Percentiles rank a stretch among this genome's conserved stretches.
Evolutionary conservation across 2,113 vertebrate species (phyloP).

Genomic region (Oenanthe oenanthe): DNA sequence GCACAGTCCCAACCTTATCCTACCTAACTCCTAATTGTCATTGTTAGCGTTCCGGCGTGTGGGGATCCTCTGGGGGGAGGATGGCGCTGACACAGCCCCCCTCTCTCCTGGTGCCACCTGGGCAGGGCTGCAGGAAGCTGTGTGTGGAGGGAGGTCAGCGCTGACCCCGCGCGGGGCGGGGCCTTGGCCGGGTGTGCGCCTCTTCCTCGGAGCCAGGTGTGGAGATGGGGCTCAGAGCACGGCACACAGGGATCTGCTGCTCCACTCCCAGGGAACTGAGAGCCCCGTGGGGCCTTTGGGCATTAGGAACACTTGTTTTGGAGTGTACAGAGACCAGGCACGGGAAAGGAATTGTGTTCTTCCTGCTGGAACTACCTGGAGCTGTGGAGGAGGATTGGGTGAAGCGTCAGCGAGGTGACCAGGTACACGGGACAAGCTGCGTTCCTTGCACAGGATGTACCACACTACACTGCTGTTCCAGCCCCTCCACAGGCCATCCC

Average conservation of each 20-base stretch:
- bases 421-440: not conserved
- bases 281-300: not conserved
- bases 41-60: conserved; percentile 39
- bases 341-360: not conserved
- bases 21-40: conserved; percentile 26
- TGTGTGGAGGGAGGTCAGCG: not conserved
- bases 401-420: not conserved
- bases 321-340: not conserved
- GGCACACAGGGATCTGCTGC: not conserved
- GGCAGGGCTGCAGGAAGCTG: not conserved
- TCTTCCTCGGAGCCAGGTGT: not conserved
- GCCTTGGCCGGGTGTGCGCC: not conserved
- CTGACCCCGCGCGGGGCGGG: not conserved
- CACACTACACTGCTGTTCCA: not conserved
- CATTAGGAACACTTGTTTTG: conserved; percentile 23
- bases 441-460: not conserved
- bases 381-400: not conserved
- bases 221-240: not conserved
- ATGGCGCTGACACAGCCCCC: not conserved
- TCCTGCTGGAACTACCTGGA: conserved; percentile 8
- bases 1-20: conserved; percentile 24
- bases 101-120: not conserved
- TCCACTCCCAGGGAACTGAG: not conserved
- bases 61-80: not conserved
- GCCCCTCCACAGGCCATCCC: not conserved